A percentile compares a stretch with the other conserved stretches of the same genome.
Conservation (phyloP, 2,888 invertebrate species). For the Unio pictorum region DNA sequence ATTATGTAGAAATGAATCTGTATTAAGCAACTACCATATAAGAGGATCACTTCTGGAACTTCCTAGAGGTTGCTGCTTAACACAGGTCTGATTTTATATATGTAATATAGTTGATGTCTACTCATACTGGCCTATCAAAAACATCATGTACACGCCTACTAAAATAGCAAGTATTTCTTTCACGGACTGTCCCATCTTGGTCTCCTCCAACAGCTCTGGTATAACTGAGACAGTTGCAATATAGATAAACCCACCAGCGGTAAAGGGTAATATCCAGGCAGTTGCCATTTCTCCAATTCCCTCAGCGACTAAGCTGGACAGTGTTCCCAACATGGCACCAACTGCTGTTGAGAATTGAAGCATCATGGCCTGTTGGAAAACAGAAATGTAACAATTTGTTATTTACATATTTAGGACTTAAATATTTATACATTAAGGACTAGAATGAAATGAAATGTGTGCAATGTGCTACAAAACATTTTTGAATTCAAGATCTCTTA, state of each 20-base stretch:
- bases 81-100: no score
- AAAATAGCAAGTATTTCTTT: constrained; percentile 92
- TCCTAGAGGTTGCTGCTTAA: no score
- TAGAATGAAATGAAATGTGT: no score
- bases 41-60: no score
- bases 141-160: constrained; percentile 95
- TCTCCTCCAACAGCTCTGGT: constrained; percentile 94
- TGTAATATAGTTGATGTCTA: constrained; percentile 56
- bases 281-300: constrained; percentile 74
- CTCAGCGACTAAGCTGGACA: constrained; percentile 87
- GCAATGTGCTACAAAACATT: no score
- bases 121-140: constrained; percentile 88
- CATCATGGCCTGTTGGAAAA: constrained; percentile 83
- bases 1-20: no score
- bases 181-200: constrained; percentile 88
- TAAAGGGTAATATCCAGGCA: constrained; percentile 93
- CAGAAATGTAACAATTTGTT: background rate
- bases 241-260: constrained; percentile 99
- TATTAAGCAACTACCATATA: no score
- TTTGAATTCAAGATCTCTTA: no score
- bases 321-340: constrained; percentile 94
- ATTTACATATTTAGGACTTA: no score
- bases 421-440: no score
- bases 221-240: constrained; percentile 99
- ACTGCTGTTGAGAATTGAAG: constrained; percentile 94